Percentiles rank a stretch among this genome's conserved stretches.
phyloP scores from a whole-genome alignment of 2,888 invertebrate genomes.

The Rhamphomyia laevipes region DNA sequence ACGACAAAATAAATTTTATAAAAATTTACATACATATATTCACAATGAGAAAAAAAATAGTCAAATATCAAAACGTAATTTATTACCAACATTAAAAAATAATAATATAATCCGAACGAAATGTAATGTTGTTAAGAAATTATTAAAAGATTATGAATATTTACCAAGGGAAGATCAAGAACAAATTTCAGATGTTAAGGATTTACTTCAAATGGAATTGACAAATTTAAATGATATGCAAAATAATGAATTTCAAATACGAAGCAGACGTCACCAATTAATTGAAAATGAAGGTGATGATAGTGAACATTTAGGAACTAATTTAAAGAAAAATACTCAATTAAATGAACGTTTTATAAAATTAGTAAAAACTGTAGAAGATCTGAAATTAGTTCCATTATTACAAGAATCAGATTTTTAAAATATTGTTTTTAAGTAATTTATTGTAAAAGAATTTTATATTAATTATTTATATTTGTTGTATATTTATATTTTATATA shows the following conservation, averaged over 20 bases:
- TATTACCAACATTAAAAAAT: too few relatives aligned
- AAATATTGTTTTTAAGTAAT: too few relatives aligned
- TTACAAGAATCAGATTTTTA: too few relatives aligned
- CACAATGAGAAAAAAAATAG: too few relatives aligned
- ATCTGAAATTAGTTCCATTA: too few relatives aligned
- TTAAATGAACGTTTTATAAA: not conserved
- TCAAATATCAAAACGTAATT: too few relatives aligned
- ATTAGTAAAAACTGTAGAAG: slow-evolving; percentile 3
- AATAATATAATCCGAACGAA: slow-evolving; percentile 22
- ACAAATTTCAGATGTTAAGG: slow-evolving; percentile 18
- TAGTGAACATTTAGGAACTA: not conserved
- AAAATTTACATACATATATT: too few relatives aligned
- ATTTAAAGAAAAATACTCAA: not conserved
- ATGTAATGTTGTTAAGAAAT: slow-evolving; percentile 28
- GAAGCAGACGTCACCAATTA: not conserved
- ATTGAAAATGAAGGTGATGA: too few relatives aligned
- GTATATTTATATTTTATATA: too few relatives aligned
- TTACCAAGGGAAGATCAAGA: slow-evolving; percentile 25
- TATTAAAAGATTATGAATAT: slow-evolving; percentile 28
- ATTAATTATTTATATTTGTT: too few relatives aligned
- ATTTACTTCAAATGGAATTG: slow-evolving; percentile 25
- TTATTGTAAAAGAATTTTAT: too few relatives aligned
- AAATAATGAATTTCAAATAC: not conserved
- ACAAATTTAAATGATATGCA: slow-evolving; percentile 15
- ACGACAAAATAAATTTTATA: too few relatives aligned